Conservation (phyloP, 1,140 invertebrate species). For the Pseudomyrmex concolor region DNA sequence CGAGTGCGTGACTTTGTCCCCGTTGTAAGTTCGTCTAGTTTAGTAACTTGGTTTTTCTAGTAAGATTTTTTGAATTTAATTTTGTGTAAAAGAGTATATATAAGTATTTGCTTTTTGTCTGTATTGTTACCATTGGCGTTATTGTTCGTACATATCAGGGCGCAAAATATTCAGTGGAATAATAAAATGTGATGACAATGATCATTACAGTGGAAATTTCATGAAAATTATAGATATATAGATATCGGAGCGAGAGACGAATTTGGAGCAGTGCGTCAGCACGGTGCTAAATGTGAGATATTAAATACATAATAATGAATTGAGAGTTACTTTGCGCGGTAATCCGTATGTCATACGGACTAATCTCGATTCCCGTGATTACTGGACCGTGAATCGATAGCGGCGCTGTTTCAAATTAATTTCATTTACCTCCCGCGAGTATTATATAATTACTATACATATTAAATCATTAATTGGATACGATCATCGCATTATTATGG, state of each 20-base stretch:
- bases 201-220: constrained; percentile 39
- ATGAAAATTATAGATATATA: constrained; percentile 39
- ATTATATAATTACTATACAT: constrained; percentile 47
- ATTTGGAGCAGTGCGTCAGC: constrained; percentile 9
- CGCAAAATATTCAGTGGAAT: background rate
- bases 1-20: too few species aligned
- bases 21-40: background rate
- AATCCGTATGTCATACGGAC: constrained; percentile 37
- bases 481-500: constrained; percentile 14
- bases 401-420: constrained; percentile 68
- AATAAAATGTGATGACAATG: background rate
- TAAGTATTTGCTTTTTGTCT: too few species aligned
- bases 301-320: constrained; percentile 60
- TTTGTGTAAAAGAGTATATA: too few species aligned
- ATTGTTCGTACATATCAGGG: background rate
- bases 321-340: constrained; percentile 41
- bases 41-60: too few species aligned
- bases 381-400: constrained; percentile 63
- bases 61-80: too few species aligned
- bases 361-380: constrained; percentile 68
- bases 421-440: constrained; percentile 31
- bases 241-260: background rate
- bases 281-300: constrained; percentile 47
- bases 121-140: background rate
- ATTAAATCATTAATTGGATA: constrained; percentile 32